These are phyloP conservation scores for Monoplex corrugatus DNA, from an alignment of 2,888 invertebrate genomes.

Conservation along the genomic window DNA sequence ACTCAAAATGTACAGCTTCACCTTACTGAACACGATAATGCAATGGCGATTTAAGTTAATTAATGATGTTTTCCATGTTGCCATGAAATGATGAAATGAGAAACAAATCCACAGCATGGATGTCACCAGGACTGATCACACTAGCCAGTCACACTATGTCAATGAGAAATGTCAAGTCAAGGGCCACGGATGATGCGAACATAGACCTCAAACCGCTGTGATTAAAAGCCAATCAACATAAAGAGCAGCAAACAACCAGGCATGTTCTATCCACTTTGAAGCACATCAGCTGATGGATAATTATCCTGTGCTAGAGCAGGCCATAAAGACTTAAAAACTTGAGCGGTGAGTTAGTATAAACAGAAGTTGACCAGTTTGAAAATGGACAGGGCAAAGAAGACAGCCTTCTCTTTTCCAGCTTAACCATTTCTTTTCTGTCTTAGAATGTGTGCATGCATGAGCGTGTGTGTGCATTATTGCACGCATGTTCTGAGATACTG, in stretches of 20 bases:
- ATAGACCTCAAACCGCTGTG: not conserved
- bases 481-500: too few relatives aligned
- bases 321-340: not conserved
- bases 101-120: too few relatives aligned
- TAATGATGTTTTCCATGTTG: too few relatives aligned
- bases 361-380: constrained; percentile 1
- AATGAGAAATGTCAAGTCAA: not conserved
- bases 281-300: constrained; percentile 19
- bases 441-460: too few relatives aligned
- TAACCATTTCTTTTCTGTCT: too few relatives aligned
- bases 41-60: too few relatives aligned
- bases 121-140: not conserved
- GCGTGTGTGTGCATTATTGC: too few relatives aligned
- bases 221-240: not conserved
- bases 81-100: too few relatives aligned
- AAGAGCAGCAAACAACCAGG: not conserved
- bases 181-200: not conserved
- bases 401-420: too few relatives aligned
- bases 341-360: not conserved
- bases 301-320: not conserved
- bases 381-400: too few relatives aligned
- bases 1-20: too few relatives aligned
- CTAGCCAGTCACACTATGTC: not conserved
- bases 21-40: too few relatives aligned
- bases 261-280: not conserved